Evolutionary conservation across 2,113 vertebrate species (phyloP).

Genomic region (Carollia perspicillata): DNA sequence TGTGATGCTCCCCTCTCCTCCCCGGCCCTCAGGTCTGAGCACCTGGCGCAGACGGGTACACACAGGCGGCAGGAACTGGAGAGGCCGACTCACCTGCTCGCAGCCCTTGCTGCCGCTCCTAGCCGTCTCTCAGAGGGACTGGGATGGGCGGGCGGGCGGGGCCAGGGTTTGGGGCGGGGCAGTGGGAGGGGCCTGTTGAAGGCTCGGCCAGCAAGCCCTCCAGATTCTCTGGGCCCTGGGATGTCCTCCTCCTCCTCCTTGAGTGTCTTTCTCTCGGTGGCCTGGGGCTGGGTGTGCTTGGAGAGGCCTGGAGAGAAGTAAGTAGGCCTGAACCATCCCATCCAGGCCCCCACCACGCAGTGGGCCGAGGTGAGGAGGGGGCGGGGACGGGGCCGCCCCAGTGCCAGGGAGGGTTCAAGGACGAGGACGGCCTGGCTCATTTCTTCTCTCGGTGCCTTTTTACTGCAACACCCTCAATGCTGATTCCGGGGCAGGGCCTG

Average conservation of each 20-base stretch:
- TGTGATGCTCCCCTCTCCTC: not conserved
- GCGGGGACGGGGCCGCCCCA: not conserved
- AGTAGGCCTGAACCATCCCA: not conserved
- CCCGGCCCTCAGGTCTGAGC: not conserved
- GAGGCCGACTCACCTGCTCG: slow-evolving; percentile 5
- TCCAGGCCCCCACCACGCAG: no score
- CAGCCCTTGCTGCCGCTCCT: not conserved
- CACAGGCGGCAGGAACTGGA: not conserved
- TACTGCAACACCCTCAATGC: not conserved
- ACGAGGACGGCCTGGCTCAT: not conserved
- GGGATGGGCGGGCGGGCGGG: not conserved
- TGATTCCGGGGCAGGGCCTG: not conserved
- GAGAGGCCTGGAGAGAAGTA: not conserved
- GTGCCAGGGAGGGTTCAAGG: not conserved
- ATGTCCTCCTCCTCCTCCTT: not conserved
- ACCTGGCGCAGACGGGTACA: not conserved
- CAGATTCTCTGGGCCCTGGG: not conserved
- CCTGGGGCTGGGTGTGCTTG: not conserved
- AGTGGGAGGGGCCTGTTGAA: not conserved
- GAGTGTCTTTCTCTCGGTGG: not conserved
- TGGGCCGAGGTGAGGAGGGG: not conserved
- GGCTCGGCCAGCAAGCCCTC: not conserved
- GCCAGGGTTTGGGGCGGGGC: not conserved
- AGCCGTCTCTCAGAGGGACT: not conserved
- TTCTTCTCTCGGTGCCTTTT: not conserved